A percentile compares a stretch with the other conserved stretches of the same genome.
Evolutionary conservation across 2,113 vertebrate species (phyloP).

Genomic region (Calonectris borealis): DNA sequence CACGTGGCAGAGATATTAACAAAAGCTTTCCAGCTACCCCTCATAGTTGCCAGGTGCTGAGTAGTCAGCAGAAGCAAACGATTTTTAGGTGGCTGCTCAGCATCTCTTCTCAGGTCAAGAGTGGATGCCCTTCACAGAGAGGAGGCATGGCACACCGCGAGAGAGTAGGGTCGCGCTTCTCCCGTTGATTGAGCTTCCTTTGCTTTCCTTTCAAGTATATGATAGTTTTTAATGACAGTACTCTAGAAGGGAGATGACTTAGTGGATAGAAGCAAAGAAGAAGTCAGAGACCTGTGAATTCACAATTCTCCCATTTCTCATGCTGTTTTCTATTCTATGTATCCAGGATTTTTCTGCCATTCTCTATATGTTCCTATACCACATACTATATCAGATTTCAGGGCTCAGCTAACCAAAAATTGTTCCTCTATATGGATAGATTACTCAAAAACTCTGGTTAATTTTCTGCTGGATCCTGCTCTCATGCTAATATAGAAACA

Average conservation of each 20-base stretch:
- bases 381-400: neutral
- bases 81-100: neutral
- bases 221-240: neutral
- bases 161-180: neutral
- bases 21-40: neutral
- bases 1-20: slow-evolving; percentile 26
- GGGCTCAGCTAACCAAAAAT: neutral
- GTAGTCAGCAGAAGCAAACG: neutral
- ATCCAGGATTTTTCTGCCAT: neutral
- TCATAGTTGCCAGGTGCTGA: slow-evolving; percentile 20
- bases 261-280: neutral
- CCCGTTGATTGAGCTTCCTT: neutral
- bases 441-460: neutral
- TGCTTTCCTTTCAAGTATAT: neutral
- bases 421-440: neutral
- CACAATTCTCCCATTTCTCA: neutral
- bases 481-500: neutral
- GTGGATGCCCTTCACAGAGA: neutral
- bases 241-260: neutral
- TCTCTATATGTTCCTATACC: neutral
- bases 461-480: neutral
- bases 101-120: neutral
- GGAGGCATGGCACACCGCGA: neutral
- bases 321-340: neutral
- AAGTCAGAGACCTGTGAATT: neutral